Evolutionary conservation across 1,140 invertebrate genomes (phyloP).

Genomic region (Ladona fulva): DNA sequence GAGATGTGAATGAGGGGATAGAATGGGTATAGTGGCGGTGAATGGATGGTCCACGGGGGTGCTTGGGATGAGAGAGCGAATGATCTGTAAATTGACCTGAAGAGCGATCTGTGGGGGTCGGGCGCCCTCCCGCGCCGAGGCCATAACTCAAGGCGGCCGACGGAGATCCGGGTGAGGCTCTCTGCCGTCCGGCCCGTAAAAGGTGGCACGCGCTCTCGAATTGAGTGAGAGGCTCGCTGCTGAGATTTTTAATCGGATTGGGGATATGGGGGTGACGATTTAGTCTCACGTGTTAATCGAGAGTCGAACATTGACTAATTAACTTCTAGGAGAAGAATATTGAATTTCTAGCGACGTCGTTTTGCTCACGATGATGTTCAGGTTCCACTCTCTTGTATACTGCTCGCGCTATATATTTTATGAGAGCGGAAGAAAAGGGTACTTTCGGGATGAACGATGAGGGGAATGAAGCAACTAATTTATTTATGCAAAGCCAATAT

Average conservation of each 20-base stretch:
- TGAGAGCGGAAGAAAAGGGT: too few species aligned
- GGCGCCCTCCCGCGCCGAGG: background rate
- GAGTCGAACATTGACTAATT: too few species aligned
- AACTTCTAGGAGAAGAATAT: too few species aligned
- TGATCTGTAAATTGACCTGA: slow-evolving; percentile 2
- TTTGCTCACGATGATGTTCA: too few species aligned
- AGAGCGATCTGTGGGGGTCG: background rate
- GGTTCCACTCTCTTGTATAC: too few species aligned
- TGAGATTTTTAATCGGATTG: background rate
- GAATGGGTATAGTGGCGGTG: background rate
- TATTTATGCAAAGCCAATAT: too few species aligned
- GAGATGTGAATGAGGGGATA: background rate
- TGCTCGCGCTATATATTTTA: too few species aligned
- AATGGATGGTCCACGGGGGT: slow-evolving; percentile 5
- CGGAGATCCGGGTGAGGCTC: background rate
- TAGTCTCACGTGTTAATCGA: too few species aligned
- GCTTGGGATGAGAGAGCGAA: background rate
- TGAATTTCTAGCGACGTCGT: too few species aligned
- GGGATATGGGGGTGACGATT: background rate
- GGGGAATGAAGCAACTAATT: too few species aligned
- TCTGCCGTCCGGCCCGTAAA: background rate
- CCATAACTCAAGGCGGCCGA: background rate
- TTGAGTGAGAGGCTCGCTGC: too few species aligned
- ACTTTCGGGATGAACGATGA: too few species aligned
- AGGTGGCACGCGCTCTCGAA: background rate